A percentile compares a stretch with the other conserved stretches of the same genome.
Evolutionary conservation across 2,113 vertebrate genomes (phyloP).

Genomic region (Panthera uncia): DNA sequence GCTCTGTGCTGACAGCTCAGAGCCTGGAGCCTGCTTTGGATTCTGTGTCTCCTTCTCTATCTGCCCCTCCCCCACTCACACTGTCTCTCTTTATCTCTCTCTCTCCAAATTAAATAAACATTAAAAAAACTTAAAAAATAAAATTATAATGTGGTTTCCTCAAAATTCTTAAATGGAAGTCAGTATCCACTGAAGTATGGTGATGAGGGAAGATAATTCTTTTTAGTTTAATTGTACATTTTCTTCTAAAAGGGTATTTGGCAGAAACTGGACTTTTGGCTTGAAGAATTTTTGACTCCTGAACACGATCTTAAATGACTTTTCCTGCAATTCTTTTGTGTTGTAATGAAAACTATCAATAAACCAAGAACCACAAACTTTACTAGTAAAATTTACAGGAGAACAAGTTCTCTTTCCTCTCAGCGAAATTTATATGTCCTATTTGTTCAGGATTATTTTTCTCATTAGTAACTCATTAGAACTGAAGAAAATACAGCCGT

Average conservation of each 20-base stretch:
- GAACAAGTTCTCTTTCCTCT: neutral
- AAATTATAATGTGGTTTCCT: neutral
- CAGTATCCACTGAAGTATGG: neutral
- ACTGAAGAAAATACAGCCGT: neutral
- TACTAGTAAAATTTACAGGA: neutral
- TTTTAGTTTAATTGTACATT: neutral
- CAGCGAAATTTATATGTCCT: neutral
- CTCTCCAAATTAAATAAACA: no score
- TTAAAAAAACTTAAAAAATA: no score
- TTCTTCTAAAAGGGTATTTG: neutral
- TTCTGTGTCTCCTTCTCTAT: no score
- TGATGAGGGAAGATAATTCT: neutral
- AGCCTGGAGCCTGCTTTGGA: no score
- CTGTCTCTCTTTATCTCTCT: no score
- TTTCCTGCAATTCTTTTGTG: neutral
- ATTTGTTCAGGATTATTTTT: slow-evolving; percentile 8
- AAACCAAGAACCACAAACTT: neutral
- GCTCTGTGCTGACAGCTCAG: no score
- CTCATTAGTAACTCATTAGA: neutral
- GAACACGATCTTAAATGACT: neutral
- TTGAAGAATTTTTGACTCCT: neutral
- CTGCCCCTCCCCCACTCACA: no score
- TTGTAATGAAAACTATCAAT: neutral
- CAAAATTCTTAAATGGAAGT: neutral
- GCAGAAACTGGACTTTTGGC: accelerated